A percentile compares a stretch with the other conserved stretches of the same genome.
These are phyloP conservation scores for Cottus gobio DNA, from an alignment of 2,113 vertebrate species.

Conservation along the genomic window DNA sequence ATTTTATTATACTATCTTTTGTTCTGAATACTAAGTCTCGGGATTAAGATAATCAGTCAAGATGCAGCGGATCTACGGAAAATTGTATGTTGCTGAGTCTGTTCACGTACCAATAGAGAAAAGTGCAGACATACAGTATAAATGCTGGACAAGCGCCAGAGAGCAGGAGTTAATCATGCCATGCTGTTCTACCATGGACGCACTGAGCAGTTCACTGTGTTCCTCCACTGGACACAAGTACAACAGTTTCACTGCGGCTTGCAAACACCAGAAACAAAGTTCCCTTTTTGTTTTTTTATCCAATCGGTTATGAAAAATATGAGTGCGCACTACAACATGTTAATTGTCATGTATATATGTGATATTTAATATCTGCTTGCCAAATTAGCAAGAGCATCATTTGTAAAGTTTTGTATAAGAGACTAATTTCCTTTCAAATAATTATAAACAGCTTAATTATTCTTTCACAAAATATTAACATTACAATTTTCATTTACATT, in stretches of 20 bases:
- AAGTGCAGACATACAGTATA: background rate
- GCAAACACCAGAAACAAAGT: background rate
- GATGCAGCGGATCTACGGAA: background rate
- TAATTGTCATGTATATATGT: background rate
- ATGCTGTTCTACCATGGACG: conserved; percentile 3
- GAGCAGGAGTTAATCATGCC: conserved; percentile 29
- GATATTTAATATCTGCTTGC: background rate
- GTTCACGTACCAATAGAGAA: conserved; percentile 7
- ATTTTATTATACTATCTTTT: background rate
- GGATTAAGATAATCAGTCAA: background rate
- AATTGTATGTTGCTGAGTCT: background rate
- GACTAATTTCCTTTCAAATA: background rate
- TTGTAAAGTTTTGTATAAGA: background rate
- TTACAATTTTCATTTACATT: conserved; percentile 8
- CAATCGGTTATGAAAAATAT: background rate
- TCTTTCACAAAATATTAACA: conserved; percentile 5
- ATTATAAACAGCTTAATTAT: background rate
- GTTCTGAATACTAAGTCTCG: background rate
- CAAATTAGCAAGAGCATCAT: conserved; percentile 3
- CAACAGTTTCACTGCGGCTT: background rate
- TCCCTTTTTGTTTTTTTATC: background rate
- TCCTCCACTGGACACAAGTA: background rate
- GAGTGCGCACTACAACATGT: background rate
- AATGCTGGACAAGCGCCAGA: conserved; percentile 24
- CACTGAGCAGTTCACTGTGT: conserved; percentile 9